Conservation (phyloP, 2,113 vertebrate species). For the Callionymus lyra region DNA sequence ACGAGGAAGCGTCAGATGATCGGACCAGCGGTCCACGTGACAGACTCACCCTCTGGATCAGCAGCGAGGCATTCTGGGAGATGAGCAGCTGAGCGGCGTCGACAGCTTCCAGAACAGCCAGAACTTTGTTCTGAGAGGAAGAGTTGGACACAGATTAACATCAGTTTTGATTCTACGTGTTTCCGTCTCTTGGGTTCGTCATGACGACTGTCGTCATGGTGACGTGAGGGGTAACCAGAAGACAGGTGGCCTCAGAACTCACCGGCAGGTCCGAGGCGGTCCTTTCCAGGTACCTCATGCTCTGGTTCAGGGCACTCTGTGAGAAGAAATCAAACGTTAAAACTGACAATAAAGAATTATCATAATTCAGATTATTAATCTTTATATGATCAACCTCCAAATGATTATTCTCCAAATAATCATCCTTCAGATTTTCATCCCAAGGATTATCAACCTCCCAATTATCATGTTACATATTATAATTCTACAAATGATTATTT, state of each 20-base stretch:
- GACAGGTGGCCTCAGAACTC: conserved; percentile 28
- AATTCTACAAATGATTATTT: too few relatives aligned
- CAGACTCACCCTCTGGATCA: conserved; percentile 70
- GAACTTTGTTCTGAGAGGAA: conserved; percentile 69
- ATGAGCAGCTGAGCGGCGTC: conserved; percentile 79
- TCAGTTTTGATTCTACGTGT: neutral
- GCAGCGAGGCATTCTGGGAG: conserved; percentile 66
- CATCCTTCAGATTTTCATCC: too few relatives aligned
- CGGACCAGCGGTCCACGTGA: neutral
- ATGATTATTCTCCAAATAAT: too few relatives aligned
- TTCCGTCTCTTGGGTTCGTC: too few relatives aligned
- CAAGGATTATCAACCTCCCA: too few relatives aligned
- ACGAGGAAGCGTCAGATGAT: neutral
- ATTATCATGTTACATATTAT: too few relatives aligned
- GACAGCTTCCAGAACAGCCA: conserved; percentile 61
- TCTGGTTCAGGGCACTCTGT: conserved; percentile 73
- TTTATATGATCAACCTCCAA: too few relatives aligned
- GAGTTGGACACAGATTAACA: neutral
- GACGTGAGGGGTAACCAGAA: too few relatives aligned
- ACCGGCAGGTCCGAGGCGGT: conserved; percentile 72
- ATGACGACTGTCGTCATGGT: too few relatives aligned
- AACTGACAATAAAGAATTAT: neutral
- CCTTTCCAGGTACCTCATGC: conserved; percentile 71
- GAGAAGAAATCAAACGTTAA: conserved; percentile 4
- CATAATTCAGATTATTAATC: too few relatives aligned